Evolutionary conservation across 2,113 vertebrate genomes (phyloP), one percentile per base, ranked within the genome.

Genomic region (Lepidiolamprologus cunningtoni): DNA sequence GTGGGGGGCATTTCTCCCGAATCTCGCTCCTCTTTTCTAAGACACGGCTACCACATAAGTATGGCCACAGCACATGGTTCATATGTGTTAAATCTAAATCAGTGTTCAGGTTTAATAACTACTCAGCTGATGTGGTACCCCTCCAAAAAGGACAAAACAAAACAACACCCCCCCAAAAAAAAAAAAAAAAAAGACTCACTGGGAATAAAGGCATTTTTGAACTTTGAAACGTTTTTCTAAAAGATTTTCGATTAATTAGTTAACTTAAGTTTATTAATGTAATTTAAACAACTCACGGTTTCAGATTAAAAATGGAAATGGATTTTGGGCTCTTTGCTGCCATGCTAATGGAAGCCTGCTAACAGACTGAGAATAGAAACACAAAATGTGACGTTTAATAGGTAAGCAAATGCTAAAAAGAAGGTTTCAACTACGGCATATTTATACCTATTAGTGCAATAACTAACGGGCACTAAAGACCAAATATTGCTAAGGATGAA

Each of bases 71-170:
- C 13, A 23, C n/a, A 42, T 23, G n/a, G n/a, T 6, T 71, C 2
- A 3, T 68, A 40, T 68, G 33, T 0, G 1, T 33, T n/a, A 21
- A n/a, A 7, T 0, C 26, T 33, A 66, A 66, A 66, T 0, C 61
- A 12, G 31, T 35, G 17, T 19, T 63, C 9, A n/a, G 6, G 6
- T 61, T 61, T 61, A 61, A 58, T 58, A 28, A 16, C 55, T 3
- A 31, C 14, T 61, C 57, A 61, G 0, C 31, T n/a, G 31, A 37
- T 37, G 31, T 63, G 31, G 55, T 57, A 57, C 54, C 0, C 53
- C 53, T 14, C 23, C 26, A 58, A 58, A 58, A 58, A 54, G 1
- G 3, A 28, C 28, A 4, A 53, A n/a, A 9, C 8, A 52, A 52
- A 52, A 9, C 16, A 50, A 52, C 17, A 9, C 2, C 3, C 13